Conservation (phyloP, 2,113 vertebrate species). For the human region DNA sequence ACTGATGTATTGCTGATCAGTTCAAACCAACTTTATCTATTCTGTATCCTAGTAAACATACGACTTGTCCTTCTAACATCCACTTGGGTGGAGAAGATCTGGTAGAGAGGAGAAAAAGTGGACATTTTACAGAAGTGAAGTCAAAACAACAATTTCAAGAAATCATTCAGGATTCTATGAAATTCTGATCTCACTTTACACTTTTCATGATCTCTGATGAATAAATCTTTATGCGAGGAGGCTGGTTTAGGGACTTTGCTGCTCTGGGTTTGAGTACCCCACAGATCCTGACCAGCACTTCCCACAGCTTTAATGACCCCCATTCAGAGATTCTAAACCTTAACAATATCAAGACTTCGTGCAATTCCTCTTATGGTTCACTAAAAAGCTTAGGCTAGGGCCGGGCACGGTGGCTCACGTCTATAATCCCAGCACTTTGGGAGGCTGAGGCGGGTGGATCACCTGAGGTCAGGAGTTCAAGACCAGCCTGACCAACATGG, state of each 20-base stretch:
- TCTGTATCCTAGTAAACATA: background rate
- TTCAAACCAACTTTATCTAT: background rate
- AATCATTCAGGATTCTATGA: background rate
- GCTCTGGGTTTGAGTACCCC: background rate
- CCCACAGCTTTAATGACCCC: background rate
- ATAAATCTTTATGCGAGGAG: background rate
- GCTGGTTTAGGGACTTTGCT: background rate
- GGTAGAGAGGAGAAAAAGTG: background rate
- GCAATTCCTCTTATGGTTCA: fast-evolving
- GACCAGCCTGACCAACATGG: no score
- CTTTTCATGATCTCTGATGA: background rate
- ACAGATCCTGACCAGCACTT: fast-evolving
- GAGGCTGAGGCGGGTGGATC: no score
- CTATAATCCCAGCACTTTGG: no score
- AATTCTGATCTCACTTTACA: background rate
- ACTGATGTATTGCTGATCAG: background rate
- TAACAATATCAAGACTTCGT: fast-evolving
- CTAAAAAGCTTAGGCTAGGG: background rate
- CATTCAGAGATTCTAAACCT: no score
- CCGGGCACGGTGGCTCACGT: fast-evolving
- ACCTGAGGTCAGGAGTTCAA: no score
- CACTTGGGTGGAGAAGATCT: background rate
- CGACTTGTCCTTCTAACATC: background rate
- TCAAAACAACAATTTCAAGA: background rate
- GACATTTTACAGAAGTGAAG: background rate